phyloP scores from a whole-genome alignment of 1,140 invertebrate species.

The Drosophila sp. region DNA sequence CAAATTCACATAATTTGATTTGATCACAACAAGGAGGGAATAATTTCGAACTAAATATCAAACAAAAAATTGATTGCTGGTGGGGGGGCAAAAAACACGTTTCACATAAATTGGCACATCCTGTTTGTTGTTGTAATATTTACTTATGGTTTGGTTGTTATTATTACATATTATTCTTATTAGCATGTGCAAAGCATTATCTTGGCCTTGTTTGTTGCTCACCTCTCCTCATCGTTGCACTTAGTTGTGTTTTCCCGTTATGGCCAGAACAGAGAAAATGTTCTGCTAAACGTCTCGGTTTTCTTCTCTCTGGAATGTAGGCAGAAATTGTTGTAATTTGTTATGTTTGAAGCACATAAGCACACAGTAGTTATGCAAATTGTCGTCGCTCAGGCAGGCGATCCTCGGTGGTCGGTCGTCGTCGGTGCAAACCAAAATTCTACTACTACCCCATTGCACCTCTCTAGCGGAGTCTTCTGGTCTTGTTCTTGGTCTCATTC shows the following conservation, averaged over 20 bases:
- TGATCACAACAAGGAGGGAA: not conserved
- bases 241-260: constrained; percentile 51
- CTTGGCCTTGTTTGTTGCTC: constrained; percentile 63
- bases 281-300: constrained; percentile 60
- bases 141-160: constrained; percentile 31
- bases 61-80: not conserved
- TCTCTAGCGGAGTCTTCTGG: not conserved
- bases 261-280: constrained; percentile 38
- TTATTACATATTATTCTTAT: constrained; percentile 38
- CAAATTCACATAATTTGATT: no score
- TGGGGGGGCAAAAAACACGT: not conserved
- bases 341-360: constrained; percentile 69
- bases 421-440: constrained; percentile 45
- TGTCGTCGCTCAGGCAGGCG: constrained; percentile 39
- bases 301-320: constrained; percentile 50
- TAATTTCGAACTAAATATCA: not conserved
- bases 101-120: constrained; percentile 27
- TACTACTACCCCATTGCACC: constrained; percentile 27
- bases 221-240: not conserved
- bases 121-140: constrained; percentile 14
- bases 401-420: constrained; percentile 51
- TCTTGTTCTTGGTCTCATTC: not conserved
- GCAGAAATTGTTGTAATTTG: constrained; percentile 76
- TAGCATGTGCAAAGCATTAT: constrained; percentile 52
- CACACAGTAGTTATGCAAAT: constrained; percentile 77